These are phyloP conservation scores for Heliconius congener DNA, from an alignment of 1,140 invertebrate genomes.

Conservation along the genomic window DNA sequence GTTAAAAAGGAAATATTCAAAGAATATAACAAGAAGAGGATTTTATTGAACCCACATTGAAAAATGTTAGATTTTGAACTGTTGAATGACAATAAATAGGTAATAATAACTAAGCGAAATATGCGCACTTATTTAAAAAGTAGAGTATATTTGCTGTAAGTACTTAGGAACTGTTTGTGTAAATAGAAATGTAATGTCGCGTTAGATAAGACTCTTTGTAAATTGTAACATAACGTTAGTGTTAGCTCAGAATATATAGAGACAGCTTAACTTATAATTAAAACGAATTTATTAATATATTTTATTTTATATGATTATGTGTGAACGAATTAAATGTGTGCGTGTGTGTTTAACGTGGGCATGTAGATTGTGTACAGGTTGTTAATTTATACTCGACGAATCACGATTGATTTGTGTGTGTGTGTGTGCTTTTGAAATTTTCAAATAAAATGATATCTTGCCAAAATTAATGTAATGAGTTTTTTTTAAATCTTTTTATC, in stretches of 20 bases:
- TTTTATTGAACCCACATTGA: background rate
- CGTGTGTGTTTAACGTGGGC: constrained; percentile 29
- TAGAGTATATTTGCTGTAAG: background rate
- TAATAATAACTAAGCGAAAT: too few species aligned
- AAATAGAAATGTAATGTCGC: constrained; percentile 9
- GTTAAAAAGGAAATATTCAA: background rate
- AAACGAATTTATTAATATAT: constrained; percentile 61
- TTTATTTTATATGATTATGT: constrained; percentile 39
- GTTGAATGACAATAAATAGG: too few species aligned
- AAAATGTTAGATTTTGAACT: too few species aligned
- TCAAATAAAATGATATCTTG: constrained; percentile 31
- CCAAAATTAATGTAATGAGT: background rate
- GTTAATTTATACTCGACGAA: constrained; percentile 44
- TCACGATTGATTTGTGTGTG: constrained; percentile 13
- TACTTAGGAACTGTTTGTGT: background rate
- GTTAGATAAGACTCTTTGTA: background rate
- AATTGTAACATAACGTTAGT: constrained; percentile 4
- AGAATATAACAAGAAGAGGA: background rate
- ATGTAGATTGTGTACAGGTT: constrained; percentile 27
- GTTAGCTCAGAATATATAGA: background rate
- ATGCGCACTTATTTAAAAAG: background rate
- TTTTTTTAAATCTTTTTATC: background rate
- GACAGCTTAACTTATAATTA: constrained; percentile 12
- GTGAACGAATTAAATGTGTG: constrained; percentile 24
- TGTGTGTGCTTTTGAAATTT: constrained; percentile 16